Conservation (phyloP, 2,113 vertebrate genomes). For the Corvus cornix region DNA sequence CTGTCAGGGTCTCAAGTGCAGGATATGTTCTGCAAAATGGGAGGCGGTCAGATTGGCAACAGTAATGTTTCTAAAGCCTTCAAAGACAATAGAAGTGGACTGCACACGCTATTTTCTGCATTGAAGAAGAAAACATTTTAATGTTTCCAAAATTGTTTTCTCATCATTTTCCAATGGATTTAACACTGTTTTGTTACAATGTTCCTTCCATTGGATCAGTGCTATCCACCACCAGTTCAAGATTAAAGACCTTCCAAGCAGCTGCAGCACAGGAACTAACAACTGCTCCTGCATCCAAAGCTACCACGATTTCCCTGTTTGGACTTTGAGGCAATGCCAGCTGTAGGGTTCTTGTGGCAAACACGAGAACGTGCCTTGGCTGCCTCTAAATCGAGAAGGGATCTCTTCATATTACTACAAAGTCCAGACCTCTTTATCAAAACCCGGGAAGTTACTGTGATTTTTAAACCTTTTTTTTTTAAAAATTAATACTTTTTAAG, state of each 20-base stretch:
- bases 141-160: not conserved
- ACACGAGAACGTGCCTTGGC: not conserved
- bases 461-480: not conserved
- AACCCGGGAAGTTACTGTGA: not conserved
- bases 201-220: not conserved
- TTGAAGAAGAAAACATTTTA: not conserved
- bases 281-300: not conserved
- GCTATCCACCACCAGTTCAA: not conserved
- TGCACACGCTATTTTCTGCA: not conserved
- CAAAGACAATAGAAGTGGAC: not conserved
- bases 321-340: not conserved
- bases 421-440: not conserved
- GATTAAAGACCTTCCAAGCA: not conserved
- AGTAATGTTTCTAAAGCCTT: not conserved
- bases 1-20: constrained; percentile 95
- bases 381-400: not conserved
- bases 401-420: not conserved
- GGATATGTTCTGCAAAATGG: constrained; percentile 86
- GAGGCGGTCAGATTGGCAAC: not conserved
- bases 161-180: not conserved
- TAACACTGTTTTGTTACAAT: not conserved
- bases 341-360: not conserved
- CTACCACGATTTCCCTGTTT: not conserved
- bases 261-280: not conserved
- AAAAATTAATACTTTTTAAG: not conserved